Base-by-base conservation (phyloP, 1,140 invertebrate species). In the Asobara japonica region DNA sequence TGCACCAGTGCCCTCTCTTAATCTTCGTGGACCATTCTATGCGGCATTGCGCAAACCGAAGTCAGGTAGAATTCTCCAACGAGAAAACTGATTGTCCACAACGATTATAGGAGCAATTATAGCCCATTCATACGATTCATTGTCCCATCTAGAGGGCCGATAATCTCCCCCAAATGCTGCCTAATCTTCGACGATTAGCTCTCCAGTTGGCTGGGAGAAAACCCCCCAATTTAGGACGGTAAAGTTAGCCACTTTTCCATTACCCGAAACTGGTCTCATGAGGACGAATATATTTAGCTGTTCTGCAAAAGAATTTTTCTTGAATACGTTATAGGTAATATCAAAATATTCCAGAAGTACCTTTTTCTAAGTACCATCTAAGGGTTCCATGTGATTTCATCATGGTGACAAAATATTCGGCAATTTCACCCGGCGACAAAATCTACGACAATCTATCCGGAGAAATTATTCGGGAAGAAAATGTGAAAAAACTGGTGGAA, bases 101-200 rank as follows among this genome's bases (percentile, higher is more conserved):
- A 56, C 20, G 20, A 56, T 56, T 56, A 56, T 56, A 56, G 51
- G 22, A 25, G 51, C 51, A 56, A 25, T 56, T 56, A 56, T 56
- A 27, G n/a, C 20, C 51, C 22, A 56, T 56, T 56, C 22, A 56
- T 56, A 22, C 51, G 22, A 56, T 56, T 56, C 51, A 56, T 56
- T 27, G 51, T 56, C 51, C 51, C 22, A 56, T 56, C 51, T 18
- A 10, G 18, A 25, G 22, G 51, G 22, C 22, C 51, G 51, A 56
- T 56, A 56, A 27, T 56, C 51, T 56, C 51, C 51, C 25, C 51
- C 51, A 56, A 56, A 56, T 56, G 22, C 51, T 27, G 7, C 51
- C 22, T 56, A 56, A 56, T 56, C 20, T 18, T 27, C 51, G 13
- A 10, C 51, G 51, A 56, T 56, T 56, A 56, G 51, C 11, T 27